Evolutionary conservation across 2,797 vertebrate species (phyloP), one percentile per base, ranked within the genome.

Genomic region (Gallinago nigripennis): DNA sequence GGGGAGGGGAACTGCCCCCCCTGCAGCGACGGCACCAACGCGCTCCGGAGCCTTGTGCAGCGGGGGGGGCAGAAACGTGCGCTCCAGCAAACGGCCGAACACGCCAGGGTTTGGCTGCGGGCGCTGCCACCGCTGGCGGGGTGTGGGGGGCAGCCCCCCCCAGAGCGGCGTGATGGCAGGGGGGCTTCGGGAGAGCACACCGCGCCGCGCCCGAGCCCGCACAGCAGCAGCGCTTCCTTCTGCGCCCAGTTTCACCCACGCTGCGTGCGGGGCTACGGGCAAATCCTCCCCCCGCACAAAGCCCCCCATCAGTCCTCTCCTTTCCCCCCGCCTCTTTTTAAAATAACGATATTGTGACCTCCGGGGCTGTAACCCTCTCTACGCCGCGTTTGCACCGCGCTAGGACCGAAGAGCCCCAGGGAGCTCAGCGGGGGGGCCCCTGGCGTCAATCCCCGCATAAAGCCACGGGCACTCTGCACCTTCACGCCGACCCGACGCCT

Each of bases 271-370:
- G 72, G 45, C 73, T 24, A 23, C 2, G 12, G 23, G 56, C 58
- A 93, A 91, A 68, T 7, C 51, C 58, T 46, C 16, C 30, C 50
- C 11, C 21, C n/a, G 69, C 63, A 43, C 20, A 61, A 65, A 79
- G 39, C 35, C 16, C 28, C 21, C 9, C 46, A 57, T 10, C 39
- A 37, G 16, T 8, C 23, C 56, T 35, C 66, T 63, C 41, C 39
- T 19, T 35, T 57, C 18, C 21, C 31, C 43, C 33, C 7, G 56
- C n/a, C 31, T 8, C 28, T 56, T 43, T 69, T n/a, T 14, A 65
- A 45, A 30, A 16, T 1, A 56, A 12, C 0, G 18, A 50, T 16
- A 54, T 2, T 6, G 54, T 8, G 46, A 78, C 23, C n/a, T 12
- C 53, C 6, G 41, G 16, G 41, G 60, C 33, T 23, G 25, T 1